Evolutionary conservation across 2,113 vertebrate species (phyloP).

Genomic region (Cercopithecus mona): DNA sequence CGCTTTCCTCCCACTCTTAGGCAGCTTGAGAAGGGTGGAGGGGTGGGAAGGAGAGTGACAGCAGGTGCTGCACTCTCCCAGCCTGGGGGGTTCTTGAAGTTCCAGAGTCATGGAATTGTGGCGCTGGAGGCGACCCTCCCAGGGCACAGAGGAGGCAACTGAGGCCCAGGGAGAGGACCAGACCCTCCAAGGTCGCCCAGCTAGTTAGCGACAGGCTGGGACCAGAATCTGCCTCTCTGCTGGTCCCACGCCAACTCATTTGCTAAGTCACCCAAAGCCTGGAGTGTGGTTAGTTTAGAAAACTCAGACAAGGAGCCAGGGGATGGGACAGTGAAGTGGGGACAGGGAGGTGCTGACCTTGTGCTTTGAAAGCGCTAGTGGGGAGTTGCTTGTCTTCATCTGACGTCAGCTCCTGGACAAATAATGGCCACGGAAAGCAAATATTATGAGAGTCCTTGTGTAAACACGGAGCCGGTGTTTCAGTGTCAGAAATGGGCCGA

Average conservation of each 20-base stretch:
- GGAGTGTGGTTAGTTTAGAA: neutral
- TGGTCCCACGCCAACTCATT: neutral
- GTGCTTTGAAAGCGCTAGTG: slow-evolving; percentile 18
- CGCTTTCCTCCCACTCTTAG: neutral
- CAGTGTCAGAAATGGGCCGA: neutral
- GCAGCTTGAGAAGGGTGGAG: neutral
- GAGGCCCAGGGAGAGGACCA: neutral
- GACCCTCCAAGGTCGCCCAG: neutral
- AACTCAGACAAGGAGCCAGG: neutral
- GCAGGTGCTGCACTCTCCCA: neutral
- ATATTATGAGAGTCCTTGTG: slow-evolving; percentile 60
- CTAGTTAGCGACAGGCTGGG: neutral
- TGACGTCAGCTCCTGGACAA: slow-evolving; percentile 47
- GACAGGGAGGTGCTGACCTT: neutral
- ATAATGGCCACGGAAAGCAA: slow-evolving; percentile 57
- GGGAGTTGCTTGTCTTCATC: slow-evolving; percentile 19
- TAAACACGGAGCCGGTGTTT: neutral
- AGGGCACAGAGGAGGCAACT: neutral
- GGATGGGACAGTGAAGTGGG: neutral
- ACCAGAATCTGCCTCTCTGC: neutral
- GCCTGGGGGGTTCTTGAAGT: neutral
- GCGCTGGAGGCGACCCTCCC: neutral
- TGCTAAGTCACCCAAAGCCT: neutral
- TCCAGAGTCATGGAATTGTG: neutral
- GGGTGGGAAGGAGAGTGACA: neutral